Evolutionary conservation across 2,113 vertebrate species (phyloP), one percentile per base, ranked within the genome.

Genomic region (Neofelis nebulosa): DNA sequence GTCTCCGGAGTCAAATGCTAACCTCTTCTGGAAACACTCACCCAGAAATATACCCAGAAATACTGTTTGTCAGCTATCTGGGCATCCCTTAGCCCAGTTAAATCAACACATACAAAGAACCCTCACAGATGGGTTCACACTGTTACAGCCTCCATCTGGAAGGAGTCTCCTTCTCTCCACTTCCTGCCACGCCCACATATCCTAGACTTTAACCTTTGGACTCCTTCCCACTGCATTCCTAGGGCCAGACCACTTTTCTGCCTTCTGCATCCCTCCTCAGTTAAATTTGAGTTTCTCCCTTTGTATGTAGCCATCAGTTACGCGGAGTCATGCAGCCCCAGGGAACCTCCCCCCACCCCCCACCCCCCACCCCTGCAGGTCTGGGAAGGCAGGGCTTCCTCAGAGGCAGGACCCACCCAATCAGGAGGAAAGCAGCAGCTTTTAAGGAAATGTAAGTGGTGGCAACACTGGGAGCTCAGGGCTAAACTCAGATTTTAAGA

Each of bases 401-500:
- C 10, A 78, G 27, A 31, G 33, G 29, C 45, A 19, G 78, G 23
- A 63, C 12, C 7, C 31, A 18, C 25, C 41, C 19, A 38, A 5
- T 7, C 3, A 79, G 19, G 50, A 86, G 65, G 57, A 80, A 57
- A 52, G 36, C 1, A 4, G 7, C 31, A n/a, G 19, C 19, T 66
- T 48, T 61, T 57, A 45, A 94, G 94, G 48, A 91, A 88, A 91
- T 2, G 4, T n/a, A 48, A 19, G 41, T 45, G 87, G 31, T 45
- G 87, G n/a, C 68, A 71, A 10, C 65, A 50, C 66, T 36, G 45
- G 57, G 27, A 65, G 25, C 31, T 71, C 31, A 23, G 11, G n/a
- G 55, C 82, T 55, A 63, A 80, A 55, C 71, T 85, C 71, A 27
- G 80, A 83, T 73, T 79, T 92, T 73, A 82, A 97, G 66, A 95